phyloP scores from a whole-genome alignment of 2,113 vertebrate species.

The Lepidothrix coronata region DNA sequence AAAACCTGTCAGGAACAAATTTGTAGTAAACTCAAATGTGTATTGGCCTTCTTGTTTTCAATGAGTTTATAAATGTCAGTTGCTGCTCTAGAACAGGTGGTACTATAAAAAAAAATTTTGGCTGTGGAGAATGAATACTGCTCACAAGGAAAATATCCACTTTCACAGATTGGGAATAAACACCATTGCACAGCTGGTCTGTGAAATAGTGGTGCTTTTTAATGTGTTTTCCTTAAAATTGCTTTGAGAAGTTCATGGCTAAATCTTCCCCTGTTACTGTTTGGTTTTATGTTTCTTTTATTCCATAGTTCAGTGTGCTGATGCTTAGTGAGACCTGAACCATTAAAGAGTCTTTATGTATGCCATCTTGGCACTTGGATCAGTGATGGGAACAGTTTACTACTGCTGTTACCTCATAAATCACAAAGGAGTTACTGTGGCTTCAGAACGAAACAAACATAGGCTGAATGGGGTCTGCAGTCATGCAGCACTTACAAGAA shows the following conservation, averaged over 20 bases:
- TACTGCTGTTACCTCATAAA: not conserved
- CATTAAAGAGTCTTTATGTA: not conserved
- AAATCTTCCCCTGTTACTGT: not conserved
- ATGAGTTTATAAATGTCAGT: not conserved
- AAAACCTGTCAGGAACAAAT: not conserved
- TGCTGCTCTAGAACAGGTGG: constrained; percentile 51
- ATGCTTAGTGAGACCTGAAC: not conserved
- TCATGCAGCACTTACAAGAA: not conserved
- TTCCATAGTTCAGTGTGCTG: not conserved
- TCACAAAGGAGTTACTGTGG: not conserved
- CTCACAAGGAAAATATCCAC: constrained; percentile 34
- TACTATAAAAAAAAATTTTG: not conserved
- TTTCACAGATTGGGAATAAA: constrained; percentile 9
- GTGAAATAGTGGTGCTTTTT: constrained; percentile 9
- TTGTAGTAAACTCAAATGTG: not conserved
- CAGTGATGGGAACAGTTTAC: not conserved
- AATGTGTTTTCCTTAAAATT: constrained; percentile 50
- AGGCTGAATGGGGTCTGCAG: not conserved
- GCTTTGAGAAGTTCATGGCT: not conserved
- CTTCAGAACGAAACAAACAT: not conserved
- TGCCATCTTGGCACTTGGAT: not conserved
- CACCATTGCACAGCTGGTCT: constrained; percentile 5
- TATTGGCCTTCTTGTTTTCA: not conserved
- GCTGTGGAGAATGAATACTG: not conserved
- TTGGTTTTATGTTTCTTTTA: constrained; percentile 24